Base-by-base conservation (phyloP, 2,888 invertebrate species). In the Aleiodes leptofemur region DNA sequence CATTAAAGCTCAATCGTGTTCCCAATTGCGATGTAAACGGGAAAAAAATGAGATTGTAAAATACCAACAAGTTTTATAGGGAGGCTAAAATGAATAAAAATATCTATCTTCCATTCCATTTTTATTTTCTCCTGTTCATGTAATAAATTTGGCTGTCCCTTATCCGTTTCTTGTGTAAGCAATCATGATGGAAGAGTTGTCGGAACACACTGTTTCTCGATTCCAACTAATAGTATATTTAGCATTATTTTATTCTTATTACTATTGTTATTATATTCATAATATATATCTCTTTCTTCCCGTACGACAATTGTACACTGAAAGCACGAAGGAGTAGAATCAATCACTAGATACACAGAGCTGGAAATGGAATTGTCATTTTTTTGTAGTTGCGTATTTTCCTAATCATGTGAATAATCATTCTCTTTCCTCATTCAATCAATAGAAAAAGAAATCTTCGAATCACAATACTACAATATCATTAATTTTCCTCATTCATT, bases 321-420 rank as follows among this genome's bases (percentile, higher is more conserved):
- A 53, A 72, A 68, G 57, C 75, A 71, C 34, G 56, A 16, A 13
- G 64, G 48, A 51, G 50, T 48, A 53, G 11, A 7, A 23, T 53
- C 64, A 51, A 79, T 76, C 77, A 75, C 70, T 73, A 64, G 73
- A 78, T 73, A 78, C 79, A 78, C 74, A 76, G 76, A 79, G 76
- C 76, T 66, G 76, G 78, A 69, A 78, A 78, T 66, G 70, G 74
- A 76, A 78, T 73, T 78, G 31, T 76, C 77, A 70, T 72, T 71
- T 23, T 69, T 14, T 50, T 11, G 48, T 69, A 23, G n/a, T 64
- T 66, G 29, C 64, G 43, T 61, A 14, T 31, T 9, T 38, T 38
- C 8, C 6, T 34, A 38, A 16, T 38, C n/a, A 61, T 14, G 61
- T 4, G 14, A 38, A 61, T n/a, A 43, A n/a, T 38, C 14, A 61